Conservation (phyloP, 1,140 invertebrate genomes). For the Agrypnia vestita region DNA sequence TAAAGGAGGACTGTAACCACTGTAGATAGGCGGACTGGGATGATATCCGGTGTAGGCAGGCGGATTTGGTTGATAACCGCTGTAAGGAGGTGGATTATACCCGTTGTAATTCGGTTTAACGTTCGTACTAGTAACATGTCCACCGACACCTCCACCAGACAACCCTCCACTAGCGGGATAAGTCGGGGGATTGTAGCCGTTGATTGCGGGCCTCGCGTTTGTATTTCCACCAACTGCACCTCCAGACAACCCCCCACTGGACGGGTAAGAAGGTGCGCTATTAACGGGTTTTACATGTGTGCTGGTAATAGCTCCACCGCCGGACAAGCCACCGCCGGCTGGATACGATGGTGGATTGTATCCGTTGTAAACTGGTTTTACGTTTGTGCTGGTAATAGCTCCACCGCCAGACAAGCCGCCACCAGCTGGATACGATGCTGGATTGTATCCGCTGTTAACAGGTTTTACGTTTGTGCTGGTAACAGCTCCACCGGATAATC, state of each 20-base stretch:
- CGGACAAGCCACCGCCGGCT: constrained; percentile 2
- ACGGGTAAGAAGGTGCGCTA: not conserved
- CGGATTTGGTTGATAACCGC: not conserved
- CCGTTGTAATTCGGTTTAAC: not conserved
- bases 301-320: not conserved
- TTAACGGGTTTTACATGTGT: constrained; percentile 32
- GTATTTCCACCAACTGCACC: too few species aligned
- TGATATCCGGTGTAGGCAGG: not conserved
- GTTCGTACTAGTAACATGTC: not conserved
- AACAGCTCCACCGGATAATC: not conserved
- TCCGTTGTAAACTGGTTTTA: constrained; percentile 18
- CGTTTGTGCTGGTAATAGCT: constrained; percentile 17
- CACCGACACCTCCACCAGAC: not conserved
- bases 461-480: constrained; percentile 29
- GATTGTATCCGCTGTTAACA: constrained; percentile 1
- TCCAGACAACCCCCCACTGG: not conserved
- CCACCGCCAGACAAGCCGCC: not conserved
- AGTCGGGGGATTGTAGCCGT: not conserved
- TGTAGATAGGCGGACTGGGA: not conserved
- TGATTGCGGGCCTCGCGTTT: too few species aligned
- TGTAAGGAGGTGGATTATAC: not conserved
- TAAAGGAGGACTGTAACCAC: constrained; percentile 7
- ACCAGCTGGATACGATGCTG: not conserved
- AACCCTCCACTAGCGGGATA: not conserved
- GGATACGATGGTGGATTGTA: not conserved